These are phyloP conservation scores for Bursaphelenchus mucronatus DNA, from an alignment of 1,140 invertebrate species.

Conservation along the genomic window DNA sequence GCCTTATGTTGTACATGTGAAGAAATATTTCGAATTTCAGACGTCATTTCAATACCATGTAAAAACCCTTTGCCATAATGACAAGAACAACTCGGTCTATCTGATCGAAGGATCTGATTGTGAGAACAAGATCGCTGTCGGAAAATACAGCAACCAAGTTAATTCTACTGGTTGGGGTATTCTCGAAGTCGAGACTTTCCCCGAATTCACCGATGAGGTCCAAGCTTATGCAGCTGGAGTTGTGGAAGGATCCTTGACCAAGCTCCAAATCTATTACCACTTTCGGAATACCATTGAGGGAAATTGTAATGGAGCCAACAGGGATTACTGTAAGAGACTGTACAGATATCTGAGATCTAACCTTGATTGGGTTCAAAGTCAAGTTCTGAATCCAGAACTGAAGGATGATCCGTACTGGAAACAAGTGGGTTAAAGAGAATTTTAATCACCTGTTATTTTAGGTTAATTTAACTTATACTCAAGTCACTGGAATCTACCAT, in stretches of 20 bases:
- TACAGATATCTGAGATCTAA: slow-evolving; percentile 36
- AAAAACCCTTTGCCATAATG: slow-evolving; percentile 8
- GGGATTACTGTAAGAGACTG: slow-evolving; percentile 42
- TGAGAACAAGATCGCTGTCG: slow-evolving; percentile 40
- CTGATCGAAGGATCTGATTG: slow-evolving; percentile 11
- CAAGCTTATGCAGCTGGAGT: slow-evolving; percentile 60
- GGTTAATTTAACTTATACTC: slow-evolving; percentile 53
- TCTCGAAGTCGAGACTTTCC: slow-evolving; percentile 57
- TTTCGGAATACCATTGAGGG: slow-evolving; percentile 51
- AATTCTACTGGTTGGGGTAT: slow-evolving; percentile 58
- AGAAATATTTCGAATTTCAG: too few species aligned
- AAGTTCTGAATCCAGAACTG: slow-evolving; percentile 24
- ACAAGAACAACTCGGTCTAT: background rate
- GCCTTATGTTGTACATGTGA: too few species aligned
- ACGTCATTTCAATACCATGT: slow-evolving; percentile 1
- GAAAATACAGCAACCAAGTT: slow-evolving; percentile 52
- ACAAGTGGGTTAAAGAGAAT: slow-evolving; percentile 26
- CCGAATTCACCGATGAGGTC: slow-evolving; percentile 40
- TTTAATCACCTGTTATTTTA: slow-evolving; percentile 23
- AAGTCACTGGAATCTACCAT: slow-evolving; percentile 47
- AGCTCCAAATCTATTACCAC: slow-evolving; percentile 56
- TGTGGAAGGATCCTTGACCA: slow-evolving; percentile 53
- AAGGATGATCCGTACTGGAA: slow-evolving; percentile 51
- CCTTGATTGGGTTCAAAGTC: slow-evolving; percentile 53
- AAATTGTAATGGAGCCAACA: slow-evolving; percentile 35